A percentile compares a stretch with the other conserved stretches of the same genome.
These are phyloP conservation scores for Anhinga anhinga DNA, from an alignment of 2,113 vertebrate genomes.

Conservation along the genomic window DNA sequence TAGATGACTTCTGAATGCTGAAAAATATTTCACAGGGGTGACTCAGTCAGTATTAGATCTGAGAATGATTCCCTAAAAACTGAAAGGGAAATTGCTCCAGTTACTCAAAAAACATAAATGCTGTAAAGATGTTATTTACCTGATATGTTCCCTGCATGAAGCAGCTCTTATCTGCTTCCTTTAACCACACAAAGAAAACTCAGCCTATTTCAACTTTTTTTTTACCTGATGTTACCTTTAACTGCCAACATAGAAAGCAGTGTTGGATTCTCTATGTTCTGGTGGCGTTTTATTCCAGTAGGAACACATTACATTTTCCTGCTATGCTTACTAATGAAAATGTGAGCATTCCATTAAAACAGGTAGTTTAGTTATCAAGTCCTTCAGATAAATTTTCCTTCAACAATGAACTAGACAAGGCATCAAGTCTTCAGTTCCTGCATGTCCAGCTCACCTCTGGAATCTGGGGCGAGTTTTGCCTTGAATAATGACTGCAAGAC, in stretches of 20 bases:
- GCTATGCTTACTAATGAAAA: neutral
- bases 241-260: neutral
- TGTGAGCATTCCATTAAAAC: neutral
- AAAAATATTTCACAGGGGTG: neutral
- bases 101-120: slow-evolving; percentile 3
- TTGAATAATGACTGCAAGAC: neutral
- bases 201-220: neutral
- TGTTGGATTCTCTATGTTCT: neutral
- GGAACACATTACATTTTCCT: neutral
- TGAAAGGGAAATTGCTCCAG: slow-evolving; percentile 12
- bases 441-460: neutral
- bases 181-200: neutral
- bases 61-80: slow-evolving; percentile 8
- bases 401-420: neutral
- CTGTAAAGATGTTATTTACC: neutral
- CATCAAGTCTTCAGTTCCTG: neutral
- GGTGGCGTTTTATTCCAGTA: neutral
- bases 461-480: rapidly evolving
- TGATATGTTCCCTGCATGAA: neutral
- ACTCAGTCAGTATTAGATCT: neutral
- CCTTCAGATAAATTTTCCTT: neutral
- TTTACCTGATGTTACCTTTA: neutral
- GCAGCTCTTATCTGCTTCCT: neutral
- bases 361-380: neutral
- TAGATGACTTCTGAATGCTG: neutral